Base-by-base conservation (phyloP, 2,113 vertebrate genomes). In the Capra hircus region DNA sequence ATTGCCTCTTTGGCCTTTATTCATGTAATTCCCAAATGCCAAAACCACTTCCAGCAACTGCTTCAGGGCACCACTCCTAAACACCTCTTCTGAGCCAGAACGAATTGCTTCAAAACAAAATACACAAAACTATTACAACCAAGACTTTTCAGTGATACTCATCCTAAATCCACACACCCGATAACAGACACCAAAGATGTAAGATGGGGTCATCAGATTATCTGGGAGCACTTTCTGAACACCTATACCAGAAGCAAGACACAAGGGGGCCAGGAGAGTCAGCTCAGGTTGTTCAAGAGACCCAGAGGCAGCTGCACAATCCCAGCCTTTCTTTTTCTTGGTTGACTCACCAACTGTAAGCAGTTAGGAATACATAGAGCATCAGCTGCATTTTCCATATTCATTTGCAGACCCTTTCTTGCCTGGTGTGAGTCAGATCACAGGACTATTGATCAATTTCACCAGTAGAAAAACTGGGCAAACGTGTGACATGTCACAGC, bases 11-110 rank as follows among this genome's bases (percentile, higher is more conserved):
- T 99, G 99, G 93, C 99, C 99, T 98, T 99, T 99, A 98, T 99
- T 99, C 99, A 99, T 99, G 98, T 99, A 99, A 99, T 99, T 99
- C 67, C 99, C 99, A 40, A 99, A 99, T 16, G 99, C 99, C 98
- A 99, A 99, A 95, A 99, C 99, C 98, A 99, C 99, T 98, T 99
- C 99, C 96, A 99, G 90, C 94, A 99, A 99, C 99, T 99, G 99
- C 99, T 99, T 99, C 94, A 99, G 99, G 98, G 99, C 99, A 67
- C 98, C 98, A 98, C 99, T 99, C 96, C 99, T 99, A 82, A 99
- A 98, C 25, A 99, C 99, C n/a, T 99, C 99, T 98, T 99, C 99
- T 36, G 99, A 99, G 3, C 99, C 99, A 9, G 99, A 99, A 4
- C 98, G 98, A 97, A 99, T 99, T 10, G 99, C 99, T 99, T 96